These are phyloP conservation scores for Callithrix jacchus DNA, from an alignment of 2,113 vertebrate genomes.

Conservation along the genomic window DNA sequence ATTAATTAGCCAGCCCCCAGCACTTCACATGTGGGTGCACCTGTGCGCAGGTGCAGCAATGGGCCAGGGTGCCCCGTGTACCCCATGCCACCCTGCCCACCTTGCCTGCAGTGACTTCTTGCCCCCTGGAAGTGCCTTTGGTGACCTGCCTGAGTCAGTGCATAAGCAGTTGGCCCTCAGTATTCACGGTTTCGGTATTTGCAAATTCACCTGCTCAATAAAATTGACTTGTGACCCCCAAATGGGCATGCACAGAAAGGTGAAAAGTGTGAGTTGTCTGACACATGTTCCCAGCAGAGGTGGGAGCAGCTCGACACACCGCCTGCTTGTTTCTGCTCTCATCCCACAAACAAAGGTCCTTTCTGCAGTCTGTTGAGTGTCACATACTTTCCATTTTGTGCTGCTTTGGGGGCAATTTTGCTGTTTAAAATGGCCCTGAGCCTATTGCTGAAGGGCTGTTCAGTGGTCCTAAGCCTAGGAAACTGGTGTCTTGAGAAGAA, in stretches of 20 bases:
- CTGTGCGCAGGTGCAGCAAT: not conserved
- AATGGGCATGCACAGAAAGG: not conserved
- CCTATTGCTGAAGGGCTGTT: rapidly evolving
- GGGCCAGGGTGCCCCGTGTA: rapidly evolving
- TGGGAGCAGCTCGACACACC: rapidly evolving
- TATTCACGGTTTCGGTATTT: rapidly evolving
- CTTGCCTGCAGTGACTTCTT: not conserved
- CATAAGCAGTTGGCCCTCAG: rapidly evolving
- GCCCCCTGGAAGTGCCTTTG: not conserved
- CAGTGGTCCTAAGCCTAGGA: not conserved
- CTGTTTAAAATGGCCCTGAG: not conserved
- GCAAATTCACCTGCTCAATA: not conserved
- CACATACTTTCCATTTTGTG: not conserved
- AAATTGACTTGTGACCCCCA: not conserved
- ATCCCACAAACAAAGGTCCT: not conserved
- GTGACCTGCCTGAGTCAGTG: not conserved
- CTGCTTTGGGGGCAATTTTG: not conserved
- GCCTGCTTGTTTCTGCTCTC: not conserved
- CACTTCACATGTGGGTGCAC: rapidly evolving
- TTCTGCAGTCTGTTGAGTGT: too few relatives aligned
- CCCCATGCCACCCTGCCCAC: rapidly evolving
- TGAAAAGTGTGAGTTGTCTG: not conserved
- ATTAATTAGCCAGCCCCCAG: not conserved
- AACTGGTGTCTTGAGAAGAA: not conserved
- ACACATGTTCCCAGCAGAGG: not conserved